Base-by-base conservation (phyloP, 1,140 invertebrate genomes). In the Euborellia annulipes region DNA sequence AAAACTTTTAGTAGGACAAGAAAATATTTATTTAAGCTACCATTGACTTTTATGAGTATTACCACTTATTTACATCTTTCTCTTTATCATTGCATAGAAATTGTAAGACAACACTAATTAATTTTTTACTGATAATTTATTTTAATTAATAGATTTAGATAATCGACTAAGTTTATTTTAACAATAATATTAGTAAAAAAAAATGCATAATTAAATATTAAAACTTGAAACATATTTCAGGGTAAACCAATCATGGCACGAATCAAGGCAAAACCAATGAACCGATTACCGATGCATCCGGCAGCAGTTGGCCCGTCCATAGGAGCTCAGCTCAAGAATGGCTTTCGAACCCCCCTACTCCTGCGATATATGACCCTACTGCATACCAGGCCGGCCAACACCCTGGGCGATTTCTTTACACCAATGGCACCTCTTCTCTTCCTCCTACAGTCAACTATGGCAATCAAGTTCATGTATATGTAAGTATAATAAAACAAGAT, bases 181-280 rank as follows among this genome's bases (percentile, higher is more conserved):
- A n/a, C n/a, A n/a, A n/a, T n/a, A n/a, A n/a, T n/a, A n/a, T n/a
- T n/a, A n/a, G n/a, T n/a, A n/a, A n/a, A n/a, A n/a, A n/a, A n/a
- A n/a, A n/a, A n/a, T n/a, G n/a, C n/a, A n/a, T n/a, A n/a, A n/a
- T n/a, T n/a, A n/a, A n/a, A n/a, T n/a, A n/a, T n/a, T n/a, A n/a
- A n/a, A n/a, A n/a, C n/a, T n/a, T n/a, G n/a, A n/a, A n/a, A n/a
- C n/a, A n/a, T n/a, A n/a, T n/a, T n/a, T 55, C 64, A 85, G 70
- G 84, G 82, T 54, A 85, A 82, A 62, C 85, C 84, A 42, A 87
- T 90, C 52, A 86, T 86, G 82, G 86, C 85, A 17, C 70, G 86
- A 50, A 90, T 91, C 45, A 91, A 91, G 69, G 84, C 86, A 43
- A 88, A 88, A 64, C 83, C 85, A 51, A 80, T 86, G 68, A 79